Conservation (phyloP, 2,113 vertebrate genomes). For the Solenodon paradoxus region DNA sequence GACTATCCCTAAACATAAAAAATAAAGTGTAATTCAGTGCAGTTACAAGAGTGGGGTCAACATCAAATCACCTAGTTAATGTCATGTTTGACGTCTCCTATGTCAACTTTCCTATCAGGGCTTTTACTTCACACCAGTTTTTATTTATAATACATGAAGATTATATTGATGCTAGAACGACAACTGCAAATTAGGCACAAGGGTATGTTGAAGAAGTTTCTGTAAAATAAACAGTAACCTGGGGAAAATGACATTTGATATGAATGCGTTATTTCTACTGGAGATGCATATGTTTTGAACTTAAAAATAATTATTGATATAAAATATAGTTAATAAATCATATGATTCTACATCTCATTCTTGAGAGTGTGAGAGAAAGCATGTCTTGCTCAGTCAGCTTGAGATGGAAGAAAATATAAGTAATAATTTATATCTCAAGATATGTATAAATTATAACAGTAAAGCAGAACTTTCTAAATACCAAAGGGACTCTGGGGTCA, state of each 20-base stretch:
- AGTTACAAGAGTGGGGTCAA: background rate
- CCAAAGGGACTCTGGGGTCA: background rate
- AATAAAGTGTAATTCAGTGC: background rate
- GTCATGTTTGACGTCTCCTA: rapidly evolving
- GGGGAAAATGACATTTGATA: background rate
- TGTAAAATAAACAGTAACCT: background rate
- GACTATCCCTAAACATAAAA: background rate
- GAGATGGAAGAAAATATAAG: background rate
- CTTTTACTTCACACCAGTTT: background rate
- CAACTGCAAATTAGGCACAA: background rate
- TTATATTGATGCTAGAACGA: background rate
- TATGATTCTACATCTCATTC: background rate
- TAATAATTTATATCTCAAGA: background rate
- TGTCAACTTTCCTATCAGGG: background rate
- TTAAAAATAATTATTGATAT: background rate
- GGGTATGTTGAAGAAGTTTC: background rate
- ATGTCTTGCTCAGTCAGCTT: background rate
- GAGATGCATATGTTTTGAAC: background rate
- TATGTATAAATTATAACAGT: background rate
- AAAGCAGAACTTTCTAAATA: background rate
- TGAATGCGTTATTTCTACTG: background rate
- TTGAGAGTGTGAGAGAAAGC: background rate
- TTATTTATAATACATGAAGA: background rate
- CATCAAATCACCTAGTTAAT: background rate
- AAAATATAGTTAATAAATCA: background rate